A percentile compares a stretch with the other conserved stretches of the same genome.
phyloP scores from a whole-genome alignment of 2,113 vertebrate species.

The Takifugu bimaculatus region DNA sequence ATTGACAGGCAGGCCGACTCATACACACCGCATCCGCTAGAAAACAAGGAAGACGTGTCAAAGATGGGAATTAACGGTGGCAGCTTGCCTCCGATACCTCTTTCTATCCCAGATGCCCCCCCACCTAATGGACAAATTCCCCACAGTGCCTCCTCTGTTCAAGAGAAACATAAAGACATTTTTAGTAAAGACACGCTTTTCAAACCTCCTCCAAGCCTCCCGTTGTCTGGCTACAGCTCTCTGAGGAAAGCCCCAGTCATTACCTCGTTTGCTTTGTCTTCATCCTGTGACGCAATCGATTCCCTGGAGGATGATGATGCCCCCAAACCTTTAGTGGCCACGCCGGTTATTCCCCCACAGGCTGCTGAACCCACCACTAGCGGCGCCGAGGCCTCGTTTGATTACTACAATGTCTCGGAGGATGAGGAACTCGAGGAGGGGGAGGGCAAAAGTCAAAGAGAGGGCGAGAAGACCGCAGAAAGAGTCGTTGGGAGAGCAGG shows the following conservation, averaged over 20 bases:
- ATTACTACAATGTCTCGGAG: constrained; percentile 98
- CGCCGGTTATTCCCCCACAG: constrained; percentile 78
- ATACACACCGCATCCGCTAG: constrained; percentile 83
- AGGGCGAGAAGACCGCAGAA: constrained; percentile 78
- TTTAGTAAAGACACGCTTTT: constrained; percentile 99
- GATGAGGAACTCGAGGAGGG: constrained; percentile 87
- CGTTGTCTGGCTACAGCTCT: constrained; percentile 86
- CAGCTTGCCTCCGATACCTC: constrained; percentile 65
- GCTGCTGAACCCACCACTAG: constrained; percentile 77
- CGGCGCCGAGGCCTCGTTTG: constrained; percentile 85
- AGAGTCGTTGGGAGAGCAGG: constrained; percentile 82
- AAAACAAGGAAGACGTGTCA: constrained; percentile 87
- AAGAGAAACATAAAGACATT: constrained; percentile 97
- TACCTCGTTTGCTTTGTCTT: constrained; percentile 63
- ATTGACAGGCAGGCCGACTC: constrained; percentile 85
- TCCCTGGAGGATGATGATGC: constrained; percentile 88
- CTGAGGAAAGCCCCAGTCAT: constrained; percentile 91
- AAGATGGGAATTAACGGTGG: constrained; percentile 73
- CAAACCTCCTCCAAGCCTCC: constrained; percentile 92
- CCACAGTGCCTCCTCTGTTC: constrained; percentile 81
- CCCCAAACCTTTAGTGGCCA: constrained; percentile 83
- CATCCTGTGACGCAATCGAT: constrained; percentile 84
- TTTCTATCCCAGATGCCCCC: constrained; percentile 71
- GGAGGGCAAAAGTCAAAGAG: constrained; percentile 81
- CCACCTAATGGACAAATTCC: constrained; percentile 81